These are phyloP conservation scores for Nyctereutes procyonoides DNA, from an alignment of 2,113 vertebrate genomes.

Conservation along the genomic window DNA sequence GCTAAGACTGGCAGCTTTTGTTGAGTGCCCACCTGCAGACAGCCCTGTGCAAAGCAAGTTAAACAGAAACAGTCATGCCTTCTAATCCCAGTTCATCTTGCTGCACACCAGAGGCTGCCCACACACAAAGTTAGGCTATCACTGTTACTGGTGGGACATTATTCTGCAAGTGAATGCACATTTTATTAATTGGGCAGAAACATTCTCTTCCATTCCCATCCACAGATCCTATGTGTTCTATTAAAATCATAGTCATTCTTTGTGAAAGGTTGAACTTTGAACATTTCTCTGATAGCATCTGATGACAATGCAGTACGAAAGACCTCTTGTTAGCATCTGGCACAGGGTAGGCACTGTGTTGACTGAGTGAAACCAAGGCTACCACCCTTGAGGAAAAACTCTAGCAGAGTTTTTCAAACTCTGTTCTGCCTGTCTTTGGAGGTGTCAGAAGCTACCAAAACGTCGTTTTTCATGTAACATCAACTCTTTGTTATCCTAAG, in stretches of 20 bases:
- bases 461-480: background rate
- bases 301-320: background rate
- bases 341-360: background rate
- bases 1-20: background rate
- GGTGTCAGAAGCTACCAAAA: background rate
- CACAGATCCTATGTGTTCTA: background rate
- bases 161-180: background rate
- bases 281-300: background rate
- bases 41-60: background rate
- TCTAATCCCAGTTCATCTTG: background rate
- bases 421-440: background rate
- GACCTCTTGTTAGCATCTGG: background rate
- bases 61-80: conserved; percentile 18
- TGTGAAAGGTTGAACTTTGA: background rate
- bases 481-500: background rate
- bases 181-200: background rate
- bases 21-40: conserved; percentile 48
- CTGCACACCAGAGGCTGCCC: background rate
- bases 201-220: background rate
- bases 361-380: background rate
- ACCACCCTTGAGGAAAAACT: background rate
- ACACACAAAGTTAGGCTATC: background rate
- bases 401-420: background rate
- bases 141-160: background rate
- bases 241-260: background rate